Percentiles rank a stretch among this genome's conserved stretches.
Conservation (phyloP, 2,113 vertebrate genomes). For the Helogale parvula region DNA sequence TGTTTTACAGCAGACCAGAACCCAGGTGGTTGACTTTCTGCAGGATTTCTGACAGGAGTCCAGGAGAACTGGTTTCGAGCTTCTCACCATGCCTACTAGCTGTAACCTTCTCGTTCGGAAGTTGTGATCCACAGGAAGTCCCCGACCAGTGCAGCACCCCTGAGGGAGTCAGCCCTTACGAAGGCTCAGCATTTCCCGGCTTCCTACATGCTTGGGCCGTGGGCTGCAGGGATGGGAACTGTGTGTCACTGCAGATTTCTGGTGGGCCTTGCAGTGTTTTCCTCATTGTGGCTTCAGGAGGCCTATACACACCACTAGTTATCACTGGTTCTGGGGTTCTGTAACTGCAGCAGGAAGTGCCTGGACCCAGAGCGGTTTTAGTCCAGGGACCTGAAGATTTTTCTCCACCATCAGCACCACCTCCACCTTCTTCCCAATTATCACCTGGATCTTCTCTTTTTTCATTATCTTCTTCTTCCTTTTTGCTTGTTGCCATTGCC, state of each 20-base stretch:
- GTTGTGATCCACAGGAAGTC: conserved; percentile 92
- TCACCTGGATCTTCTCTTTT: conserved; percentile 94
- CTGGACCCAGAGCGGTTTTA: conserved; percentile 89
- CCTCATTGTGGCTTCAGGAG: conserved; percentile 92
- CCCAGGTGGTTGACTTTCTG: conserved; percentile 89
- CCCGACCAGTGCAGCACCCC: conserved; percentile 91
- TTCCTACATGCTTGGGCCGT: conserved; percentile 97
- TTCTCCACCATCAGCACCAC: conserved; percentile 87
- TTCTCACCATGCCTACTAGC: conserved; percentile 88
- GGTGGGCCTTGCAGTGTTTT: conserved; percentile 93
- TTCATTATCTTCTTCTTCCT: conserved; percentile 96
- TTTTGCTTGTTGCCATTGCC: conserved; percentile 93
- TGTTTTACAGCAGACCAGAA: conserved; percentile 90
- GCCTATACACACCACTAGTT: conserved; percentile 94
- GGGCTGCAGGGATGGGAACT: conserved; percentile 94
- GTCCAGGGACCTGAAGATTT: conserved; percentile 97
- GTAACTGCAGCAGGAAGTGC: conserved; percentile 85
- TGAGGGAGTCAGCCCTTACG: conserved; percentile 93
- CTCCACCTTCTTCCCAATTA: conserved; percentile 92
- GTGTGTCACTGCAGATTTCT: conserved; percentile 95
- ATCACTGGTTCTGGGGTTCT: conserved; percentile 91
- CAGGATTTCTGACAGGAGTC: conserved; percentile 87
- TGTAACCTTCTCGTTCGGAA: conserved; percentile 89
- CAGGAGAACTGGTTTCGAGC: conserved; percentile 91
- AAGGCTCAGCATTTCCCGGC: conserved; percentile 94